phyloP scores from a whole-genome alignment of 2,113 vertebrate genomes.

The Phylloscopus whistleri region DNA sequence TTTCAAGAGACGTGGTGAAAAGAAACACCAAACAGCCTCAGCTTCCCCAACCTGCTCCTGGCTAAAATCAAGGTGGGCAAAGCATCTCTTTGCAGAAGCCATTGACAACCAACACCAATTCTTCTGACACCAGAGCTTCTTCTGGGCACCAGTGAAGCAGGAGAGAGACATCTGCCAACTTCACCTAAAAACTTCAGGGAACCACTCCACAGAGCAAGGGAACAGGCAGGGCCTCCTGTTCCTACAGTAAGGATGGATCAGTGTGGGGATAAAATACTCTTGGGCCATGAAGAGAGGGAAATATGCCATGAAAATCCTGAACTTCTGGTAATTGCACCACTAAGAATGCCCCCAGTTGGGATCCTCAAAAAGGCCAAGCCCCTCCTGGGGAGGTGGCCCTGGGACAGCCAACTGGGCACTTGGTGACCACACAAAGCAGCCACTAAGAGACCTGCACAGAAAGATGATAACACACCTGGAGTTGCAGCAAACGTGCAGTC shows the following conservation, averaged over 20 bases:
- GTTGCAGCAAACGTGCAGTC: rapidly evolving
- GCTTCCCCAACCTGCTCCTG: not conserved
- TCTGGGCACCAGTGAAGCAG: not conserved
- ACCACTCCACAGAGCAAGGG: not conserved
- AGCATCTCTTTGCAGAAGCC: not conserved
- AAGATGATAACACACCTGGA: not conserved
- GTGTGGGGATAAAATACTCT: not conserved
- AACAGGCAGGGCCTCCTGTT: not conserved
- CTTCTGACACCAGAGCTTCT: not conserved
- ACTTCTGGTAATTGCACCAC: not conserved
- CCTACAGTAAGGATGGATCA: not conserved
- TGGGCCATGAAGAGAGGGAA: not conserved
- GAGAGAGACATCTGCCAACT: not conserved
- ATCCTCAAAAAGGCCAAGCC: not conserved
- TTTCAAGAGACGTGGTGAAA: not conserved
- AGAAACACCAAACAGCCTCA: not conserved
- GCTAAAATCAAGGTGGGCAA: not conserved
- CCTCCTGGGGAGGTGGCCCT: not conserved
- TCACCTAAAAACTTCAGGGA: not conserved
- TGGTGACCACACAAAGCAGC: not conserved
- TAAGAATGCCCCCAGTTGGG: not conserved
- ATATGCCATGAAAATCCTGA: not conserved
- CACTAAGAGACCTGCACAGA: not conserved
- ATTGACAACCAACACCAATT: not conserved
- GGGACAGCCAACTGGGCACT: not conserved